Evolutionary conservation across 2,797 vertebrate genomes (phyloP).

Genomic region (Lerista edwardsae): DNA sequence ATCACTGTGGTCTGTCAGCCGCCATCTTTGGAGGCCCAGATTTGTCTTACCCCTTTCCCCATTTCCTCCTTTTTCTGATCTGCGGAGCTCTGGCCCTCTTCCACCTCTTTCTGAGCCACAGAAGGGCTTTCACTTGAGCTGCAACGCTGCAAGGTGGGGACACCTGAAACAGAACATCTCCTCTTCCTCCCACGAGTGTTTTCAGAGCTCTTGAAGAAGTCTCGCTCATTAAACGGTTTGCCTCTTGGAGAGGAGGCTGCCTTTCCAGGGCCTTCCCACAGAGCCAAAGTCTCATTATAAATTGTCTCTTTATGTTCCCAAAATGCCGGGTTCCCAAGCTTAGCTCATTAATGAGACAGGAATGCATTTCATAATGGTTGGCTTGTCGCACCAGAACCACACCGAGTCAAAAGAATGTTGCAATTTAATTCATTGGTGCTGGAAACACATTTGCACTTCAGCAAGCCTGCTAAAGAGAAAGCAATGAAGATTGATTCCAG

Average conservation of each 20-base stretch:
- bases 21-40: neutral
- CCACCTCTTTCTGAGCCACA: neutral
- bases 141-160: slow-evolving; percentile 29
- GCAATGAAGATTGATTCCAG: slow-evolving; percentile 41
- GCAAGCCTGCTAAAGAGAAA: slow-evolving; percentile 46
- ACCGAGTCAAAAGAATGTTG: slow-evolving; percentile 60
- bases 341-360: slow-evolving; percentile 71
- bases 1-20: slow-evolving; percentile 3
- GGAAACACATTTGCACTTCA: slow-evolving; percentile 52
- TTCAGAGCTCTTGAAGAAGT: slow-evolving; percentile 61
- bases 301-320: slow-evolving; percentile 73
- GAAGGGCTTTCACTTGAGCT: slow-evolving; percentile 37
- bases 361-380: slow-evolving; percentile 69
- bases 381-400: slow-evolving; percentile 52
- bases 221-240: slow-evolving; percentile 71
- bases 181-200: slow-evolving; percentile 55
- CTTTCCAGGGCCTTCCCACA: slow-evolving; percentile 63
- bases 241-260: slow-evolving; percentile 66
- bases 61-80: neutral
- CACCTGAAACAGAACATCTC: slow-evolving; percentile 59
- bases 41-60: neutral
- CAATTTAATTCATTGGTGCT: slow-evolving; percentile 57
- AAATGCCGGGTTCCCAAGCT: slow-evolving; percentile 67
- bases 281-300: slow-evolving; percentile 74
- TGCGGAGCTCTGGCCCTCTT: slow-evolving; percentile 6